Base-by-base conservation (phyloP, 2,888 invertebrate species). In the Eupithecia subfuscata region DNA sequence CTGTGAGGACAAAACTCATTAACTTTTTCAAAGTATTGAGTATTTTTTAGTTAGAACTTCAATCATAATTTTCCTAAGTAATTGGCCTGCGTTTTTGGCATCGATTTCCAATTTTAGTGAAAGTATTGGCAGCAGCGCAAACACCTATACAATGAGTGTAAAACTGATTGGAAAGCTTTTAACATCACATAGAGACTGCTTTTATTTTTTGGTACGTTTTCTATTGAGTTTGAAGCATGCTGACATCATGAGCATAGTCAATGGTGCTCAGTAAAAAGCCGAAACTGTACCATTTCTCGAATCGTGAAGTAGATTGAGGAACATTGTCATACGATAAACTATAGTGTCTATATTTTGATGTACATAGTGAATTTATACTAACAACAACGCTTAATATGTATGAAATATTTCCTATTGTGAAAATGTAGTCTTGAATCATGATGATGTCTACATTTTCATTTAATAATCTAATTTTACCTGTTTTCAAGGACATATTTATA, bases 301-400 rank as follows among this genome's bases (percentile, higher is more conserved):
- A 88, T 87, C 89, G 85, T 86, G 84, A 86, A 78, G 77, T 83
- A 88, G 86, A 86, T 83, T 84, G 86, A 93, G 93, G 92, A 92
- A 93, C 92, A 80, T 82, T 89, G 87, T 90, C 89, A 89, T 89
- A 89, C 86, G 88, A 88, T 86, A 86, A 85, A 85, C 85, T 87
- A 86, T 85, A 84, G 83, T 84, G 83, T 79, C 75, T 82, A 82
- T 84, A 85, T 83, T 83, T 85, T 60, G 82, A 81, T 82, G 82
- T 75, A n/a, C n/a, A n/a, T n/a, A 81, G 83, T 83, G 76, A 78
- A 74, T 82, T 83, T 87, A 87, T 88, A 89, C 88, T 86, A 91
- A 90, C 89, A 92, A 92, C 91, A 92, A 92, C 89, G 86, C 89
- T 90, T 90, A 90, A 86, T 79, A 76, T 86, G 87, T 87, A 88